Percentiles rank a stretch among this genome's conserved stretches.
Evolutionary conservation across 2,113 vertebrate genomes (phyloP).

Genomic region (Platycercus adscitus): DNA sequence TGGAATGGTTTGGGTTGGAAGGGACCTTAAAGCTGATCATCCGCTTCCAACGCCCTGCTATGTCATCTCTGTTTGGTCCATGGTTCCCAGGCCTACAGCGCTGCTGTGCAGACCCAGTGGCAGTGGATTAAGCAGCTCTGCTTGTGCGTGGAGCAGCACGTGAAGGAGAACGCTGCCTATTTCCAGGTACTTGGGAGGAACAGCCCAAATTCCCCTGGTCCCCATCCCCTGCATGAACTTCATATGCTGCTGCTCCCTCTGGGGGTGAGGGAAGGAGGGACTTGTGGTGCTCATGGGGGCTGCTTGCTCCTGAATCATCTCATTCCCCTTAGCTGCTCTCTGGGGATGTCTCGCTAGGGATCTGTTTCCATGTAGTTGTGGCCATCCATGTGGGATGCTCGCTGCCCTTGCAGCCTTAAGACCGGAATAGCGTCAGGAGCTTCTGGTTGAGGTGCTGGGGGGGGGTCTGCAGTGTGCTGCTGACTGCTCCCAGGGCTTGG

Average conservation of each 20-base stretch:
- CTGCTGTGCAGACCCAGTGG: slow-evolving; percentile 93
- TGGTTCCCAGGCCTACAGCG: slow-evolving; percentile 88
- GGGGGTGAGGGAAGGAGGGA: not conserved
- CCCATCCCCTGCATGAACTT: fast-evolving
- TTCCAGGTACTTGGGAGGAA: slow-evolving; percentile 84
- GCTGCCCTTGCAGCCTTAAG: not conserved
- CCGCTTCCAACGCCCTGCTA: not conserved
- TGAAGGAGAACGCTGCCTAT: slow-evolving; percentile 91
- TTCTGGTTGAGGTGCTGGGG: not conserved
- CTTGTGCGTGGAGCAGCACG: slow-evolving; percentile 92
- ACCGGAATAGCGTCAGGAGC: fast-evolving
- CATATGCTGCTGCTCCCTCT: fast-evolving
- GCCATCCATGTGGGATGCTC: fast-evolving
- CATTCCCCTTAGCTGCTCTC: not conserved
- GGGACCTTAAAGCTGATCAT: not conserved
- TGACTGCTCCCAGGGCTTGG: fast-evolving
- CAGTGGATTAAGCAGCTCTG: slow-evolving; percentile 96
- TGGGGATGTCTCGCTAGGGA: not conserved
- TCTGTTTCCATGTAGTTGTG: not conserved
- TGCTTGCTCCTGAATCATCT: not conserved
- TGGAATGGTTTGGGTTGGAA: not conserved
- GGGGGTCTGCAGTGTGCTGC: not conserved
- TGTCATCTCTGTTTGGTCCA: fast-evolving
- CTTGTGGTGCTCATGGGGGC: not conserved
- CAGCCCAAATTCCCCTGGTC: not conserved